Evolutionary conservation across 2,113 vertebrate genomes (phyloP).

Genomic region (Sturnus vulgaris): DNA sequence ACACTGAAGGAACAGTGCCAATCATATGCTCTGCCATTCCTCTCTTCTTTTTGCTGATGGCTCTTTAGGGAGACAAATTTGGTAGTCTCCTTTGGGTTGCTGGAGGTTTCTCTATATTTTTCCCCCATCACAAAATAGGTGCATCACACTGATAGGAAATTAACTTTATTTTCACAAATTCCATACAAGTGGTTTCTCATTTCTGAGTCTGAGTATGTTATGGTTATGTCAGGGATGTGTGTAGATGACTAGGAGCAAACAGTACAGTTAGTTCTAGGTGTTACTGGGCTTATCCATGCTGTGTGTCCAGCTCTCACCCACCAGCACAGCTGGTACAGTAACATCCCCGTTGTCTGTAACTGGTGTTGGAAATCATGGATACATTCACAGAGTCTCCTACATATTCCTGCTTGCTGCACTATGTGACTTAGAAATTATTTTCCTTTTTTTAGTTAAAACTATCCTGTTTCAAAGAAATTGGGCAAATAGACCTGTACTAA

Average conservation of each 20-base stretch:
- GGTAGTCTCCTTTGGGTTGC: neutral
- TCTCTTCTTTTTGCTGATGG: neutral
- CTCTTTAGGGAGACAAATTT: neutral
- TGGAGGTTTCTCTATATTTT: neutral
- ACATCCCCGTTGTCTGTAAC: neutral
- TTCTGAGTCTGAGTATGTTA: neutral
- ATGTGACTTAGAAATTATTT: neutral
- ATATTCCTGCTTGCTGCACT: neutral
- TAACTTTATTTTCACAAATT: neutral
- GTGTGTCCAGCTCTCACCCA: neutral
- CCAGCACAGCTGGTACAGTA: neutral
- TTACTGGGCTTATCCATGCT: neutral
- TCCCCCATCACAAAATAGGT: neutral
- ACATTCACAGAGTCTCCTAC: neutral
- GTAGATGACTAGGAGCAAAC: neutral
- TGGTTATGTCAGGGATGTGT: neutral
- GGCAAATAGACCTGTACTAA: neutral
- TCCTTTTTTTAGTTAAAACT: neutral
- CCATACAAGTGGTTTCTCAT: neutral
- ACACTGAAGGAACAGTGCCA: neutral
- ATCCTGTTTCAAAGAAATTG: neutral
- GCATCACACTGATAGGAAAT: neutral
- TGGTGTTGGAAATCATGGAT: neutral
- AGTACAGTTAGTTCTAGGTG: neutral
- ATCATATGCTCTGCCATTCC: neutral